Evolutionary conservation across 1,140 invertebrate species (phyloP).

Genomic region (Monomorium pharaonis): DNA sequence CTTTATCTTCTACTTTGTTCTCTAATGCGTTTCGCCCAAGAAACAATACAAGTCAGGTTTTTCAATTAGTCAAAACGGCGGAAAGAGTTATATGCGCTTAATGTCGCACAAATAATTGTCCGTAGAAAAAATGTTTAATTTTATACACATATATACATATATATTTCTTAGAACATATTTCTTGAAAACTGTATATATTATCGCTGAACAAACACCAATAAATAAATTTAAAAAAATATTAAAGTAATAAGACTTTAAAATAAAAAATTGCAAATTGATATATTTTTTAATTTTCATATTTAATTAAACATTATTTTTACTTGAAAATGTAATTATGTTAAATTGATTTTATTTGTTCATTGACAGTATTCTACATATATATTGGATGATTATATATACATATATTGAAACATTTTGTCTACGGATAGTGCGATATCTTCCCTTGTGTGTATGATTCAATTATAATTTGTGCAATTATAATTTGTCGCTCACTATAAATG

Average conservation of each 20-base stretch:
- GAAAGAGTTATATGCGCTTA: neutral
- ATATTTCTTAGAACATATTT: too few species aligned
- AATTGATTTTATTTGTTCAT: too few species aligned
- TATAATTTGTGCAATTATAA: constrained; percentile 2
- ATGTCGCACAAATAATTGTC: neutral
- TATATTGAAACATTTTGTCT: neutral
- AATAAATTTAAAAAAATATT: too few species aligned
- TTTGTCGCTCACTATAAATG: constrained; percentile 1
- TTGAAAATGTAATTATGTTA: too few species aligned
- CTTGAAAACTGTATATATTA: too few species aligned
- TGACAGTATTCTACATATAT: neutral
- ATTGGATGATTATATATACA: neutral
- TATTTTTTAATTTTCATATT: too few species aligned
- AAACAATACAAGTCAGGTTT: constrained; percentile 2
- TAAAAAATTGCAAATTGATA: too few species aligned
- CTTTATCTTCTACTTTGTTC: constrained; percentile 9
- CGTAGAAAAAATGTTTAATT: neutral
- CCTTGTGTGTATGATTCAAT: neutral
- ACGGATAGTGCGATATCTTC: neutral
- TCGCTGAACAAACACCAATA: too few species aligned
- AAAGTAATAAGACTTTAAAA: too few species aligned
- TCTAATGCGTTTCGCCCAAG: neutral
- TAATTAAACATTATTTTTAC: too few species aligned
- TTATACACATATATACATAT: neutral
- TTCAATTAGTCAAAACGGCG: neutral